Evolutionary conservation across 2,797 vertebrate species (phyloP).

Genomic region (Catostomus latipinnis): DNA sequence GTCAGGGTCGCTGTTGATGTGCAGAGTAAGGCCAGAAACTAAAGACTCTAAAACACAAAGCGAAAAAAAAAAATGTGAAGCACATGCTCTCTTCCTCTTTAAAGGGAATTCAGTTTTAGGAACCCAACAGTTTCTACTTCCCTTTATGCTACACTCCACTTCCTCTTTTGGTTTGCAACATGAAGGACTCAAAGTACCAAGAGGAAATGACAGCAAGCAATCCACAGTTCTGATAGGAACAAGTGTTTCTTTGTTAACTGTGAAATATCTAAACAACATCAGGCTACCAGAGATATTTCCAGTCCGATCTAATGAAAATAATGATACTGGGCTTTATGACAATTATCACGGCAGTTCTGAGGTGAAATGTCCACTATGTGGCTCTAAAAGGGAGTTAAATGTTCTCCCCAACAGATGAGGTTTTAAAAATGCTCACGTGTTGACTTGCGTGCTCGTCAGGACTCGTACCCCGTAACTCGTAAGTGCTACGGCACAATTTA

Average conservation of each 20-base stretch:
- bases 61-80: neutral
- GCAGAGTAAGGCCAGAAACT: slow-evolving; percentile 84
- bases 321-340: too few species aligned
- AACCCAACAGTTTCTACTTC: slow-evolving; percentile 50
- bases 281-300: neutral
- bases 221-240: neutral
- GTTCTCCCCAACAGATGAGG: too few species aligned
- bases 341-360: too few species aligned
- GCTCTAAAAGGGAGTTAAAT: too few species aligned
- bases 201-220: neutral
- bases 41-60: slow-evolving; percentile 62
- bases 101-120: slow-evolving; percentile 41
- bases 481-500: too few species aligned
- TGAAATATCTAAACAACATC: neutral
- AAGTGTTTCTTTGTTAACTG: slow-evolving; percentile 1
- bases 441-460: too few species aligned
- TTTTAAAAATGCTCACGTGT: too few species aligned
- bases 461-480: too few species aligned
- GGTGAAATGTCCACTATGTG: too few species aligned
- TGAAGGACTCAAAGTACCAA: neutral
- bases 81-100: too few species aligned
- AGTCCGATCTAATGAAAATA: too few species aligned
- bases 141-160: slow-evolving; percentile 24
- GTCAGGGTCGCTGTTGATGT: slow-evolving; percentile 76
- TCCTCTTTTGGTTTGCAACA: slow-evolving; percentile 49